Evolutionary conservation across 2,113 vertebrate genomes (phyloP), one percentile per base, ranked within the genome.

Genomic region (Hippopotamus amphibius): DNA sequence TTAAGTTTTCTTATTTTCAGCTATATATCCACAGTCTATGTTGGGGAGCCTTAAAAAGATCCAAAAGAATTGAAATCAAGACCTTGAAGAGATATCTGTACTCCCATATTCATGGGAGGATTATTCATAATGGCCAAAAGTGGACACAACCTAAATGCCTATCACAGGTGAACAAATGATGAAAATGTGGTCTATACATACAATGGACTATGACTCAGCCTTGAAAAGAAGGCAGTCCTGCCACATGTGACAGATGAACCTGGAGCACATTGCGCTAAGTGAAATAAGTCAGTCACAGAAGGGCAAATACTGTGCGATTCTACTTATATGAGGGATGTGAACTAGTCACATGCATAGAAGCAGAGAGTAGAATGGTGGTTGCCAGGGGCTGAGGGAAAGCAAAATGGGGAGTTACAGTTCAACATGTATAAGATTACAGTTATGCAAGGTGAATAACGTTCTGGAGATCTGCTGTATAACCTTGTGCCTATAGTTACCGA

Each of bases 221-320:
- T 61, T 69, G 2, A 30, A 80, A 69, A 69, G 10, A 87, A n/a
- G 59, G 26, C 59, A 74, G 61, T n/a, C 14, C 16, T 57, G 68
- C 30, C 24, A 14, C 61, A 30, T 66, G 6, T 93, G 26, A 93
- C 13, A 19, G 37, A n/a, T 48, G n/a, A 66, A 21, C 7, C 61
- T 76, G 22, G 11, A 83, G 12, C 79, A 90, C n/a, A 74, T 55
- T 37, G 5, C 13, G 11, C 69, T 76, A 74, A 63, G 22, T 76
- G 68, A 90, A 57, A 13, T 76, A n/a, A 74, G 21, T 74, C 37
- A 83, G 14, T 66, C 57, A 74, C 66, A 94, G 14, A 71, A 57
- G 46, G 86, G 21, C 86, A 76, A 37, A 48, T 37, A 9, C 19
- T 57, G 33, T 5, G 5, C 37, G 57, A 66, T 76, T 76, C 48